A percentile compares a stretch with the other conserved stretches of the same genome.
Evolutionary conservation across 2,888 invertebrate species (phyloP).

Genomic region (Acronicta alni): DNA sequence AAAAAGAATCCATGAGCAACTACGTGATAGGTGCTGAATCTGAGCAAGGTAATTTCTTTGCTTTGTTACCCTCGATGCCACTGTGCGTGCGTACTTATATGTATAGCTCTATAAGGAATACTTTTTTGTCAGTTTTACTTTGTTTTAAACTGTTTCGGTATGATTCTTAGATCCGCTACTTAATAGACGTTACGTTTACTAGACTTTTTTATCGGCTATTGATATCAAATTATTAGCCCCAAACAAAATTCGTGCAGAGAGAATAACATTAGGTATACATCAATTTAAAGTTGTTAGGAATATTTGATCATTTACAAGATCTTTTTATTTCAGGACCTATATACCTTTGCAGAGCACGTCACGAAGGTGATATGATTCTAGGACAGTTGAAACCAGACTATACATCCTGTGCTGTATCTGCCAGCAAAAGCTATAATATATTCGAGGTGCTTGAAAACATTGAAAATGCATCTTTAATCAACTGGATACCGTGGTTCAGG

Average conservation of each 20-base stretch:
- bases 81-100: too few relatives aligned
- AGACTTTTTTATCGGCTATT: too few relatives aligned
- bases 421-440: slow-evolving; percentile 87
- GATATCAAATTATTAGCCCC: too few relatives aligned
- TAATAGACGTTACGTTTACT: too few relatives aligned
- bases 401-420: slow-evolving; percentile 91
- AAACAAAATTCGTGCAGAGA: too few relatives aligned
- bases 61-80: too few relatives aligned
- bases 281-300: neutral
- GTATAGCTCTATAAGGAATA: too few relatives aligned
- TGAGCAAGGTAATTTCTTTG: slow-evolving; percentile 70
- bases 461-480: slow-evolving; percentile 93
- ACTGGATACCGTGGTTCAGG: slow-evolving; percentile 94
- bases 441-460: slow-evolving; percentile 94
- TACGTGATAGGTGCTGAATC: slow-evolving; percentile 91
- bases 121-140: too few relatives aligned
- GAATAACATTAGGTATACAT: too few relatives aligned
- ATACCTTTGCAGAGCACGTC: slow-evolving; percentile 93
- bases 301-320: neutral
- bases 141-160: too few relatives aligned
- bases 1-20: slow-evolving; percentile 81
- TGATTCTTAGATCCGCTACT: too few relatives aligned
- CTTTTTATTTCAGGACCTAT: slow-evolving; percentile 80
- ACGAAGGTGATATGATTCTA: slow-evolving; percentile 93
- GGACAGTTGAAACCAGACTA: slow-evolving; percentile 91